Evolutionary conservation across 2,888 invertebrate species (phyloP).

Genomic region (Macrosoma leucophasiata): DNA sequence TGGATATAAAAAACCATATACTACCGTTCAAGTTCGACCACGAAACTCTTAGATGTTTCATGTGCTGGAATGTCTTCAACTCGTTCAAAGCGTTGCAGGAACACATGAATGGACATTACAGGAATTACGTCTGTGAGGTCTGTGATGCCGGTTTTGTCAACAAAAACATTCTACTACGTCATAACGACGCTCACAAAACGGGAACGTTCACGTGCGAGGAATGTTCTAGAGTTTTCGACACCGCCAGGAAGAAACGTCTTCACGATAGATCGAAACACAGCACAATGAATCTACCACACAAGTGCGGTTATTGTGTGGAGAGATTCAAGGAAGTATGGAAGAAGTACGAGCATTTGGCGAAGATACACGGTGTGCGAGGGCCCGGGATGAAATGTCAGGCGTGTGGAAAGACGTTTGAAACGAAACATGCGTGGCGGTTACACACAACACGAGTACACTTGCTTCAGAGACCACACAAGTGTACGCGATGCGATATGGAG

Average conservation of each 20-base stretch:
- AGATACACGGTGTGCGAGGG: conserved; percentile 34
- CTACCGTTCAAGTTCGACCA: conserved; percentile 35
- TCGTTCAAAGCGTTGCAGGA: conserved; percentile 33
- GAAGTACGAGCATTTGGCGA: conserved; percentile 38
- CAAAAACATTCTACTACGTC: conserved; percentile 31
- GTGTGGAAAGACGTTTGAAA: conserved; percentile 40
- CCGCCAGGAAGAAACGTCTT: conserved; percentile 51
- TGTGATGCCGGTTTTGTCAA: conserved; percentile 35
- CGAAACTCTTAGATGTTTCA: conserved; percentile 29
- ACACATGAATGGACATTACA: conserved; percentile 38
- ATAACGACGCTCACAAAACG: conserved; percentile 45
- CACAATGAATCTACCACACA: conserved; percentile 34
- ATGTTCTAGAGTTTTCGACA: conserved; percentile 66
- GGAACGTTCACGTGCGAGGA: conserved; percentile 46
- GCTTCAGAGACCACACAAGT: conserved; percentile 40
- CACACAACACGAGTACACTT: conserved; percentile 48
- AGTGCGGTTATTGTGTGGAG: conserved; percentile 41
- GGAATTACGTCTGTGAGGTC: conserved; percentile 32
- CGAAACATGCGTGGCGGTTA: conserved; percentile 35
- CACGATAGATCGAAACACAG: conserved; percentile 60
- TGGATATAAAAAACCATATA: conserved; percentile 30
- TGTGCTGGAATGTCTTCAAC: conserved; percentile 31
- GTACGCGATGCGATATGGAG: conserved; percentile 38
- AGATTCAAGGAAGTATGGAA: conserved; percentile 40
- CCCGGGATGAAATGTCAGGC: conserved; percentile 40